Evolutionary conservation across 2,888 invertebrate species (phyloP), one percentile per base, ranked within the genome.

Genomic region (Cerceris ruficornis): DNA sequence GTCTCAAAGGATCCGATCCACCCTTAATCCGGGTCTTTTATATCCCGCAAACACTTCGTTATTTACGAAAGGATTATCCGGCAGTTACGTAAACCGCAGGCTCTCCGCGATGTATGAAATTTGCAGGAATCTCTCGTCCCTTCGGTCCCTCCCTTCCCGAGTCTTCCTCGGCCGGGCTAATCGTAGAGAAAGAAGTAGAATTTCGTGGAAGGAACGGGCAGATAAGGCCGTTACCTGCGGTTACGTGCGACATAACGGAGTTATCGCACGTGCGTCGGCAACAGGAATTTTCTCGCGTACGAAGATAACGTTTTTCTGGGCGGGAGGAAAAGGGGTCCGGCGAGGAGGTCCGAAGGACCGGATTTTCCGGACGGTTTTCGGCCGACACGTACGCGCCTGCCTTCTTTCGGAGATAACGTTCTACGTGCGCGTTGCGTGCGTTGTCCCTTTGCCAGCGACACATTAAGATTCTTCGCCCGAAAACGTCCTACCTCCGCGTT

Each of bases 31-130:
- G 28, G 28, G 28, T 28, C 28, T 28, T 28, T 28, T 28, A 28
- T 28, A 28, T 28, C 28, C 61, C 70, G 77, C 73, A 82, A 81
- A 83, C 83, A 79, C 78, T 83, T 83, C 41, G 78, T 82, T 84
- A 85, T 86, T 86, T 87, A 86, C 80, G 78, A 84, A 83, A 79
- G 80, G 81, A 85, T 86, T 86, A 85, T 81, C 68, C 69, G 61
- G 28, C 28, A n/a, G 50, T n/a, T 50, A 11, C 54, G 49, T n/a
- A 8, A 17, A 15, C 43, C 61, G n/a, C 50, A 11, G 50, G 7
- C n/a, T 17, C 43, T n/a, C 41, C 46, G 54, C 49, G 61, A 79
- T 73, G 73, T 77, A 77, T 73, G 58, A 46, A 66, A 73, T 65
- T 52, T 72, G 54, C 5, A 9, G 66, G 57, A 52, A 57, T 11